Conservation (phyloP, 1,140 invertebrate genomes). For the Drosophila paulistorum region DNA sequence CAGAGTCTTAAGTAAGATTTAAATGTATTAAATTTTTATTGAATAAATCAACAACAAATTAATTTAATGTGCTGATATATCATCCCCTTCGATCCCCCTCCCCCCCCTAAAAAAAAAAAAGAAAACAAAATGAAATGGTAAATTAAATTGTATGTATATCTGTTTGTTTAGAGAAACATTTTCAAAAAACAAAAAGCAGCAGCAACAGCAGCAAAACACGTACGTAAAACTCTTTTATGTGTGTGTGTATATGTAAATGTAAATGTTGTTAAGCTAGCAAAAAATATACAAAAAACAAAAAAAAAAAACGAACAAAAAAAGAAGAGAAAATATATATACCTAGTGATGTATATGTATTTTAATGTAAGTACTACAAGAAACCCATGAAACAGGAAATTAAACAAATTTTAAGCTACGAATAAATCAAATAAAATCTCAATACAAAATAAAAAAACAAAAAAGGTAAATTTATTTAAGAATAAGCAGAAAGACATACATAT, state of each 20-base stretch:
- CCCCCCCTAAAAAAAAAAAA: too few relatives aligned
- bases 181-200: constrained; percentile 50
- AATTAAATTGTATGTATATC: constrained; percentile 20
- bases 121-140: neutral
- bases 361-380: constrained; percentile 67
- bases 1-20: constrained; percentile 8
- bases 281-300: constrained; percentile 68
- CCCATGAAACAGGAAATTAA: constrained; percentile 78
- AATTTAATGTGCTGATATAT: constrained; percentile 30
- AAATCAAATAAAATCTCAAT: constrained; percentile 67
- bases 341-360: constrained; percentile 51
- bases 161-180: constrained; percentile 59
- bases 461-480: constrained; percentile 56
- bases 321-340: constrained; percentile 50
- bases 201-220: constrained; percentile 34
- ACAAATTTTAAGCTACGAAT: constrained; percentile 79
- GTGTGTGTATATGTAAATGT: constrained; percentile 79
- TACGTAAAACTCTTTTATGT: constrained; percentile 65
- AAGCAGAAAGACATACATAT: constrained; percentile 55
- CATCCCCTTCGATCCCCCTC: constrained; percentile 17
- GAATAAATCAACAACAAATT: constrained; percentile 40
- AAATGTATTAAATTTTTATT: constrained; percentile 67
- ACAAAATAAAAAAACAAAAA: constrained; percentile 41
- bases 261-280: constrained; percentile 79
- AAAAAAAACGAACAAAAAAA: neutral